A percentile compares a stretch with the other conserved stretches of the same genome.
Evolutionary conservation across 2,888 invertebrate genomes (phyloP).

Genomic region (Drosophila ustulata): DNA sequence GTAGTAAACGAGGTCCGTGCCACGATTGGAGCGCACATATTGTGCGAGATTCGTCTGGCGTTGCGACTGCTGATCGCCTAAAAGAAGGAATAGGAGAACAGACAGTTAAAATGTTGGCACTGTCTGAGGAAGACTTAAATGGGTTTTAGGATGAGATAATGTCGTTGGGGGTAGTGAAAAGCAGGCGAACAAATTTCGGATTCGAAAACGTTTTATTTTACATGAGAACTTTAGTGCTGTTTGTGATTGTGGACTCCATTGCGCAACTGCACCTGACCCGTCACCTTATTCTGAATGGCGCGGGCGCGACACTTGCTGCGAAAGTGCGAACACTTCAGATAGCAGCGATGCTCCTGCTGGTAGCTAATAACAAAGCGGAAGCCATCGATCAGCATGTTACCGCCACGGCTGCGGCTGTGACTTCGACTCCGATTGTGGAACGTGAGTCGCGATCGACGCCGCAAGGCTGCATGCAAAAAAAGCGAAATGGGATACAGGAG

Average conservation of each 20-base stretch:
- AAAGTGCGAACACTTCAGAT: constrained; percentile 84
- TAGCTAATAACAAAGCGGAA: constrained; percentile 83
- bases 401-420: constrained; percentile 7
- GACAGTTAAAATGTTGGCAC: constrained; percentile 5
- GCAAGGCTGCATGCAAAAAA: constrained; percentile 39
- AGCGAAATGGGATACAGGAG: constrained; percentile 11
- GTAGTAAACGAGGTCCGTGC: constrained; percentile 80
- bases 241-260: constrained; percentile 80
- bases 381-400: constrained; percentile 69
- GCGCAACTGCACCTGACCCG: constrained; percentile 75
- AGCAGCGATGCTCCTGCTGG: constrained; percentile 79
- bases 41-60: constrained; percentile 41
- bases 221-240: constrained; percentile 7
- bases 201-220: constrained; percentile 54
- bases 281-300: constrained; percentile 80
- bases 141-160: constrained; percentile 21
- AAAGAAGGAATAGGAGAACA: constrained; percentile 27
- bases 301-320: constrained; percentile 82
- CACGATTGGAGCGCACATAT: constrained; percentile 73
- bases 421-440: background rate
- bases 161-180: constrained; percentile 53
- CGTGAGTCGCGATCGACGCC: constrained; percentile 7
- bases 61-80: constrained; percentile 7
- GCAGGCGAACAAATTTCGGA: constrained; percentile 46
- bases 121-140: background rate